Evolutionary conservation across 1,140 invertebrate species (phyloP).

Genomic region (Trachelipus rathkii): DNA sequence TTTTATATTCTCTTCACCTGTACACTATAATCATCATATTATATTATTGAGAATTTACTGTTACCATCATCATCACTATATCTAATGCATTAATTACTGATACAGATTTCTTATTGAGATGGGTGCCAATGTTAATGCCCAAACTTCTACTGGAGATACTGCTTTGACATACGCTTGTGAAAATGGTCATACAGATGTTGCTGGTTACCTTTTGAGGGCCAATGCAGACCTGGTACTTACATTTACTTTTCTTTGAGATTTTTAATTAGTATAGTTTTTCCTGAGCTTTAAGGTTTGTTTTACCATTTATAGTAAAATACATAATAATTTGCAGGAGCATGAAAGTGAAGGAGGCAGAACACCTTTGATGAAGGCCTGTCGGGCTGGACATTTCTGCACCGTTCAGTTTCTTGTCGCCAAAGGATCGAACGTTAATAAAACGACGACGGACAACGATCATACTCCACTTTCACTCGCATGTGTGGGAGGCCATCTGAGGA

Average conservation of each 20-base stretch:
- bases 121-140: constrained; percentile 84
- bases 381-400: constrained; percentile 96
- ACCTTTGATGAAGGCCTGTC: constrained; percentile 97
- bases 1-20: no score
- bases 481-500: constrained; percentile 86
- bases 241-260: no score
- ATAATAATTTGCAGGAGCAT: constrained; percentile 62
- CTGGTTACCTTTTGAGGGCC: constrained; percentile 77
- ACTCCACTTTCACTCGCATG: constrained; percentile 95
- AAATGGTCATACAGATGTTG: constrained; percentile 92
- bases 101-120: constrained; percentile 69
- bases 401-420: constrained; percentile 93
- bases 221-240: constrained; percentile 73
- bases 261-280: neutral
- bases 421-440: constrained; percentile 78
- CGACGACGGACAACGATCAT: constrained; percentile 91
- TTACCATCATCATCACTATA: no score
- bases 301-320: neutral
- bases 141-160: constrained; percentile 88
- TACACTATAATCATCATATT: no score
- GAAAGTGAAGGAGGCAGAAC: constrained; percentile 91
- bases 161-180: constrained; percentile 96
- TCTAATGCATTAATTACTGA: neutral
- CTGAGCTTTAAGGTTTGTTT: neutral
- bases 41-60: no score